These are phyloP conservation scores for Leucophenga varia DNA, from an alignment of 1,140 invertebrate species.

Conservation along the genomic window DNA sequence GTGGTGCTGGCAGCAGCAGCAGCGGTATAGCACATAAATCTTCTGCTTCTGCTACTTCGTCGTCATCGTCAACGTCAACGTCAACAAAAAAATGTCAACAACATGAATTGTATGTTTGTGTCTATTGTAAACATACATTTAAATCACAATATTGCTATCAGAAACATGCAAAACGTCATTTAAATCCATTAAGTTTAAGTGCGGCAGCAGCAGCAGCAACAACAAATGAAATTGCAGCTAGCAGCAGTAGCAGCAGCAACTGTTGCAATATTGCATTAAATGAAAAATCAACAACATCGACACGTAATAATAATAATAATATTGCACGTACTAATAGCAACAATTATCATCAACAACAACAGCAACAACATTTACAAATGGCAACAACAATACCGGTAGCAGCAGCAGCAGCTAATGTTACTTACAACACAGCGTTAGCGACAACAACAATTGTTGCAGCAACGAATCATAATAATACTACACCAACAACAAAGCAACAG, in stretches of 20 bases:
- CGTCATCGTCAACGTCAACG: conserved; percentile 18
- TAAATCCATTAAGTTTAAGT: conserved; percentile 60
- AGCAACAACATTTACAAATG: not conserved
- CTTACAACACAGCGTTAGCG: not conserved
- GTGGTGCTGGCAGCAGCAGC: conserved; percentile 1
- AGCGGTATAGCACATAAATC: too few relatives aligned
- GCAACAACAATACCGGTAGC: conserved; percentile 11
- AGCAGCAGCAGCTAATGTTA: not conserved
- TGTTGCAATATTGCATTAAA: too few relatives aligned
- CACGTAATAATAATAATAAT: too few relatives aligned
- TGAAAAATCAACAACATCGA: too few relatives aligned
- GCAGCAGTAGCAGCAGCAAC: conserved; percentile 1
- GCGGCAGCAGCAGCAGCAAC: conserved; percentile 14
- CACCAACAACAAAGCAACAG: not conserved
- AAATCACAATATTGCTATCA: conserved; percentile 81
- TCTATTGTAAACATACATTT: conserved; percentile 78
- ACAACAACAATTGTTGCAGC: not conserved
- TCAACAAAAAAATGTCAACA: conserved; percentile 44
- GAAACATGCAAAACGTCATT: conserved; percentile 73
- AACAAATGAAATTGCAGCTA: conserved; percentile 10
- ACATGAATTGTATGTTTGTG: conserved; percentile 65
- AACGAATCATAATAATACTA: not conserved
- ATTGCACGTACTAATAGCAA: too few relatives aligned
- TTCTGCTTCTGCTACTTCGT: not conserved
- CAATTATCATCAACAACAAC: not conserved